A percentile compares a stretch with the other conserved stretches of the same genome.
These are phyloP conservation scores for Caenorhabditis remanei DNA, from an alignment of 1,140 invertebrate genomes.

Conservation along the genomic window DNA sequence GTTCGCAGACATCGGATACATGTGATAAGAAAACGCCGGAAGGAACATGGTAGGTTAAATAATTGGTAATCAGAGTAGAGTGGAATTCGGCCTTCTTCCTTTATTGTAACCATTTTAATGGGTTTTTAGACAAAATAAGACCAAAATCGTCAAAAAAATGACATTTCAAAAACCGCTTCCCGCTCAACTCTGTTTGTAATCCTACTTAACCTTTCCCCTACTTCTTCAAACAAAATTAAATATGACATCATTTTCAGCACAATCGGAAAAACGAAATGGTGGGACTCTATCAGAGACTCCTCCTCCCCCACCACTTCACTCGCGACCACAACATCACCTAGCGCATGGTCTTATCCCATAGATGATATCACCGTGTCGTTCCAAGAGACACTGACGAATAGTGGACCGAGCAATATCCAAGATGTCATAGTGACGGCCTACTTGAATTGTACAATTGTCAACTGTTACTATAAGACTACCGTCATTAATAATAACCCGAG, in stretches of 20 bases:
- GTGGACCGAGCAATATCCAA: not conserved
- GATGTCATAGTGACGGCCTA: not conserved
- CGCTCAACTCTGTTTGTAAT: not conserved
- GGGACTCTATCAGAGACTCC: not conserved
- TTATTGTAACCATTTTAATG: no score
- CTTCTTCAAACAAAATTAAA: not conserved
- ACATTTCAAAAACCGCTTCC: no score
- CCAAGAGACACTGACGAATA: not conserved
- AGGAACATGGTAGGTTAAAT: not conserved
- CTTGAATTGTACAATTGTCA: not conserved
- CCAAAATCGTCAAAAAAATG: no score
- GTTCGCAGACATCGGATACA: not conserved
- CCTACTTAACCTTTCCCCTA: not conserved
- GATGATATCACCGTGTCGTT: not conserved
- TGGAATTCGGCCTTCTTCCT: no score
- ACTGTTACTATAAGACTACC: not conserved
- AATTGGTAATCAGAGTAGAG: not conserved
- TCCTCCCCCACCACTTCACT: not conserved
- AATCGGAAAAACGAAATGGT: not conserved
- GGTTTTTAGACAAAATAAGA: no score
- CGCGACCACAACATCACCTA: not conserved
- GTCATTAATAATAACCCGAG: not conserved
- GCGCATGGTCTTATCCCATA: not conserved
- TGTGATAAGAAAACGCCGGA: not conserved
- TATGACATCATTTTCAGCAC: not conserved